Base-by-base conservation (phyloP, 1,140 invertebrate species). In the Maniola jurtina region DNA sequence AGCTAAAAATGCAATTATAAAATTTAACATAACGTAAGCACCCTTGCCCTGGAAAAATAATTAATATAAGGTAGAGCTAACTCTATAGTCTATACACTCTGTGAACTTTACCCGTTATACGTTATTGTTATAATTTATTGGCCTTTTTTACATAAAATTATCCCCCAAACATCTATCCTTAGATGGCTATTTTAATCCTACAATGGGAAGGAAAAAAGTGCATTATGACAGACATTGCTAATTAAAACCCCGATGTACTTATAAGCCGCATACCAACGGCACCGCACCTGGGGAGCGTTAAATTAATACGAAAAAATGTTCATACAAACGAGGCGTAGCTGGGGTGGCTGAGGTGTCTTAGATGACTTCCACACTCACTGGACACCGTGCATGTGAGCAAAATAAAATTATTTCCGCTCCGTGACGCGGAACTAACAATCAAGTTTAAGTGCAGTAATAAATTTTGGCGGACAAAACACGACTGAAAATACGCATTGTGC, bases 191-290 rank as follows among this genome's bases (percentile, higher is more conserved):
- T 70, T 66, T 65, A 61, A 61, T 69, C 42, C 35, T 52, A 45
- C 8, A 54, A 68, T 65, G 64, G 63, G 70, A 74, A 68, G 70
- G 64, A 67, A 72, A n/a, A 74, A 79, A 77, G 75, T 83, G 77
- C 73, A 81, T 79, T 80, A 85, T 73, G 77, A 76, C 71, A 74
- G 75, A 75, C 73, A 73, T 82, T 77, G 72, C 83, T 89, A 88
- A 87, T 88, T 89, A 88, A 88, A 89, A 85, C 77, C 75, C 74
- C 76, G 63, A 84, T 82, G 75, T 84, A 76, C 76, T 84, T 81
- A 79, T 82, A 86, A 83, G 80, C 80, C 82, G 73, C 77, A 73
- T 76, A 70, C 79, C 72, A 71, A 63, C 62, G 50, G 59, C 71
- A 70, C 69, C 75, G 77, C 83, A 86, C 84, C 86, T 86, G 83